Conservation (phyloP, 2,797 vertebrate genomes). For the Lacerta viridis region DNA sequence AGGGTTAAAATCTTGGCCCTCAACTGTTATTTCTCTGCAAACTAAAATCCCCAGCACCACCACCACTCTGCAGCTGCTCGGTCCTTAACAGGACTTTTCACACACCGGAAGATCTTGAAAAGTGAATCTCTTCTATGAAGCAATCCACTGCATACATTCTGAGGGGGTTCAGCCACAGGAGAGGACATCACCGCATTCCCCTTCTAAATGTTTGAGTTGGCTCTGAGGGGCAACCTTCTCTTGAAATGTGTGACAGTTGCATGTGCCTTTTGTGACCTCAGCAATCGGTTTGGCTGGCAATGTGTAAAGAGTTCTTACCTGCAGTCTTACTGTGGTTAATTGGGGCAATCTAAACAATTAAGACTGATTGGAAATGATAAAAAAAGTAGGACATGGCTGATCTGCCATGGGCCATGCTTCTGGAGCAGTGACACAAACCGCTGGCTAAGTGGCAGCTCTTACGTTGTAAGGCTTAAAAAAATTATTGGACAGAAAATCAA, state of each 20-base stretch:
- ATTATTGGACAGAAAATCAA: constrained; percentile 30
- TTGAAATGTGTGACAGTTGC: not conserved
- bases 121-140: not conserved
- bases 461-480: constrained; percentile 11
- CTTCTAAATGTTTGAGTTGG: not conserved
- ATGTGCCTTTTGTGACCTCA: not conserved
- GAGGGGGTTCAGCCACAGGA: not conserved
- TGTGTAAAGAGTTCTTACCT: constrained; percentile 15
- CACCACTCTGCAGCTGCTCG: not conserved
- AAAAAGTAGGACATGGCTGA: constrained; percentile 16
- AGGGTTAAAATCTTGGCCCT: too few relatives aligned
- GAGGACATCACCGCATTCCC: not conserved
- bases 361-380: constrained; percentile 2
- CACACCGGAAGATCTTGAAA: not conserved
- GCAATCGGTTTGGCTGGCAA: not conserved
- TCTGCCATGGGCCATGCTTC: constrained; percentile 22
- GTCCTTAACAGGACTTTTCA: not conserved
- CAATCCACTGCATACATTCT: not conserved
- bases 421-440: constrained; percentile 17
- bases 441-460: constrained; percentile 10
- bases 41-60: not conserved
- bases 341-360: constrained; percentile 13
- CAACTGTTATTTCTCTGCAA: not conserved
- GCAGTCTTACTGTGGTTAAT: constrained; percentile 9
- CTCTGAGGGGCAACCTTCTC: not conserved